phyloP scores from a whole-genome alignment of 2,113 vertebrate genomes.

The Pomatostomus ruficeps region DNA sequence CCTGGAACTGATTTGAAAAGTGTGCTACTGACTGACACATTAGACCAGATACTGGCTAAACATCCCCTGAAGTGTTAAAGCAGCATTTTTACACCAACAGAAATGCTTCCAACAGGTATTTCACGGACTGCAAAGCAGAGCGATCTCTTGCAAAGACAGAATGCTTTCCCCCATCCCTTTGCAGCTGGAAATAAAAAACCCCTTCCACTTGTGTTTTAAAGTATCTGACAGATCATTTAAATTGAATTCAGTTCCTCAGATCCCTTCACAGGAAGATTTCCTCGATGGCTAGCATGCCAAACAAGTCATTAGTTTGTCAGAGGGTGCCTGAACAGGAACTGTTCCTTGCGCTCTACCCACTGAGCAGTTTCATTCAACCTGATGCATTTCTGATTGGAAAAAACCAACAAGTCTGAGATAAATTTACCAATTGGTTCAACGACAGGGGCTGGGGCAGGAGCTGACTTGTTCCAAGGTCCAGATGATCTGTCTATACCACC shows the following conservation, averaged over 20 bases:
- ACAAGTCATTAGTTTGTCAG: background rate
- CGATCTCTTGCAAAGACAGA: background rate
- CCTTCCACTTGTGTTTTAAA: background rate
- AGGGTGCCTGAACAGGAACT: background rate
- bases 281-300: background rate
- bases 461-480: slow-evolving; percentile 95
- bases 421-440: slow-evolving; percentile 78
- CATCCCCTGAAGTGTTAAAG: background rate
- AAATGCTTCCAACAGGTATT: background rate
- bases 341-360: background rate
- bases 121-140: background rate
- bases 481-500: slow-evolving; percentile 78
- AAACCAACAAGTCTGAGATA: background rate
- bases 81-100: background rate
- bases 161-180: background rate
- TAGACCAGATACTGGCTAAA: background rate
- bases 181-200: background rate
- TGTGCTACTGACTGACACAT: fast-evolving
- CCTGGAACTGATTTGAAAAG: background rate
- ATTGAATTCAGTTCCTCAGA: background rate
- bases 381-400: fast-evolving
- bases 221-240: background rate
- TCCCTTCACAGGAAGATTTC: background rate
- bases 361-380: background rate
- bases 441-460: slow-evolving; percentile 72